Evolutionary conservation across 2,888 invertebrate genomes (phyloP), one percentile per base, ranked within the genome.

Genomic region (Polydrusus pterygomalis): DNA sequence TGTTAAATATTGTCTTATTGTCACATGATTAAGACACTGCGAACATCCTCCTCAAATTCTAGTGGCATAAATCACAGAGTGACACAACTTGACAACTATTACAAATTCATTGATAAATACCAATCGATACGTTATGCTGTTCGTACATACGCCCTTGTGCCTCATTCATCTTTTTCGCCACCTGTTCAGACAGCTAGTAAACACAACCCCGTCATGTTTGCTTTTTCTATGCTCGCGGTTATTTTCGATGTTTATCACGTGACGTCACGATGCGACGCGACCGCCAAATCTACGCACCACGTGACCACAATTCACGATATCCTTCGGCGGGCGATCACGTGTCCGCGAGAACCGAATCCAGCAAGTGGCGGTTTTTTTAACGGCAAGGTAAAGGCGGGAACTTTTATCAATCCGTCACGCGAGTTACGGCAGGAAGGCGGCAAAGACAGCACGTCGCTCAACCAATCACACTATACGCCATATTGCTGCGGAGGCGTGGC

Each of bases 391-490:
- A 69, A 75, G 75, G 75, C 75, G 75, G 75, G 75, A 70, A 64
- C 74, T 77, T 78, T 80, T 83, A 84, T 86, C 87, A 86, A 86
- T 87, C 86, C 80, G 85, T 86, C 86, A 84, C 81, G 80, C 81
- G 80, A 77, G 80, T 78, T 83, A 80, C 84, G 84, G 86, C 86
- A 85, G 85, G 87, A 86, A 85, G 88, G 87, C 87, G 88, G 85
- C 86, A 83, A 84, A 83, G 84, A 79, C 84, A 82, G 81, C 77
- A 77, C 80, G 80, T 81, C 81, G 82, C 78, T 87, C 89, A 89
- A 88, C 91, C 91, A 92, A 91, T 91, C 90, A 89, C 87, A 87
- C 86, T 82, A 84, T 85, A 88, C 91, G 91, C 91, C 91, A 92
- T 92, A 90, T 91, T 92, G 91, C 90, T 89, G 89, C 88, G 84